phyloP scores from a whole-genome alignment of 2,797 vertebrate genomes.

The Ctenopoma kingsleyae region DNA sequence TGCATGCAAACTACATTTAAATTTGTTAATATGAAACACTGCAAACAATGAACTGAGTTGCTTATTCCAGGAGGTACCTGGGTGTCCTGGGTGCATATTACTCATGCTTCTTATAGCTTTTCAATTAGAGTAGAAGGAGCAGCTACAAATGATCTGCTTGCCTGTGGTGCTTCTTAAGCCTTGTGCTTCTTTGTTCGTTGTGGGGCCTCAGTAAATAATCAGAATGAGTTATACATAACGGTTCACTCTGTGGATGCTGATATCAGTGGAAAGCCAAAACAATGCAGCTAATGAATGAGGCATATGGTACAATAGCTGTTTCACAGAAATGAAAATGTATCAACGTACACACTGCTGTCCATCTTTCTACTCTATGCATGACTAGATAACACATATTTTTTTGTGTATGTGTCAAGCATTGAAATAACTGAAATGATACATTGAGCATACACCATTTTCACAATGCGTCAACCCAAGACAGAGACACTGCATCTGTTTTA shows the following conservation, averaged over 20 bases:
- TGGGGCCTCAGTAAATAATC: slow-evolving; percentile 58
- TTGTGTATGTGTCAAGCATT: slow-evolving; percentile 26
- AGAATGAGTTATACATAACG: slow-evolving; percentile 53
- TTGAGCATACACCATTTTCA: slow-evolving; percentile 23
- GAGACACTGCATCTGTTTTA: slow-evolving; percentile 8
- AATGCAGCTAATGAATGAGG: slow-evolving; percentile 63
- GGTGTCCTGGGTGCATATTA: slow-evolving; percentile 41
- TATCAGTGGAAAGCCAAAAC: slow-evolving; percentile 57
- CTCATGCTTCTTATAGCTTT: slow-evolving; percentile 54
- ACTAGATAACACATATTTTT: slow-evolving; percentile 42
- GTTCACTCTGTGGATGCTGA: slow-evolving; percentile 49
- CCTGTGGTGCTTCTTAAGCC: slow-evolving; percentile 44
- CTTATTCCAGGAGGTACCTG: slow-evolving; percentile 42
- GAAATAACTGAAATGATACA: slow-evolving; percentile 46
- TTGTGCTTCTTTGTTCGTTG: slow-evolving; percentile 41
- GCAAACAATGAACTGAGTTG: slow-evolving; percentile 32
- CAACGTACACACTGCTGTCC: slow-evolving; percentile 37
- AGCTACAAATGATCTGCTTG: slow-evolving; percentile 46
- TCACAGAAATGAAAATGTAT: slow-evolving; percentile 58
- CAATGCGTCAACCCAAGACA: slow-evolving; percentile 20
- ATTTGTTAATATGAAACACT: slow-evolving; percentile 48
- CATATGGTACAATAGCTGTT: slow-evolving; percentile 45
- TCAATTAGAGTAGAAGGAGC: slow-evolving; percentile 55
- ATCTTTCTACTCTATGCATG: slow-evolving; percentile 42
- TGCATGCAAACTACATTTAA: slow-evolving; percentile 48